These are phyloP conservation scores for Schizotus pectinicornis DNA, from an alignment of 2,888 invertebrate species.

Conservation along the genomic window DNA sequence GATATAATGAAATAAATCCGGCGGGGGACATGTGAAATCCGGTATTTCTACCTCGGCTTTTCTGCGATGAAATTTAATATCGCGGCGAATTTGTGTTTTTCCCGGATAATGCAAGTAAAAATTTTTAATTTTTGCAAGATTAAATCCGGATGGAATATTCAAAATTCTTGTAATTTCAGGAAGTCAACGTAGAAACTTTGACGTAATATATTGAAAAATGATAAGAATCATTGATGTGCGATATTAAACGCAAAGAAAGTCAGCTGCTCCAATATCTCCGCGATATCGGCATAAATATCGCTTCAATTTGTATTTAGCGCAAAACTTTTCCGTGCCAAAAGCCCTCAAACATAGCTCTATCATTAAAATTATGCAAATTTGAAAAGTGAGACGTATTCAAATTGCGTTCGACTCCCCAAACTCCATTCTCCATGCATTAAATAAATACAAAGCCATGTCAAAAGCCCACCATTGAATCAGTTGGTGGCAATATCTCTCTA, in stretches of 20 bases:
- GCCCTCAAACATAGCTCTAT: not conserved
- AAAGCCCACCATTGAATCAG: conserved; percentile 37
- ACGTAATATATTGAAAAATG: conserved; percentile 31
- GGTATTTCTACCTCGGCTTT: too few relatives aligned
- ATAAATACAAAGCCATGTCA: conserved; percentile 43
- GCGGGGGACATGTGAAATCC: not conserved
- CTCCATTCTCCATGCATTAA: conserved; percentile 41
- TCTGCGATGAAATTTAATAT: not conserved
- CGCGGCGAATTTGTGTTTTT: not conserved
- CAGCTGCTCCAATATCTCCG: not conserved
- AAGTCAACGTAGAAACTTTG: conserved; percentile 14
- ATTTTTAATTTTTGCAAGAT: conserved; percentile 11
- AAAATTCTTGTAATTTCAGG: conserved; percentile 13
- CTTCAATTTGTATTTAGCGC: conserved; percentile 2
- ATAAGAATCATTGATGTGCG: conserved; percentile 27
- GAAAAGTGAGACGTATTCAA: conserved; percentile 3
- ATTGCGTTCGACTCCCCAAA: conserved; percentile 27
- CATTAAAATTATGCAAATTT: conserved; percentile 16
- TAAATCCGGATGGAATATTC: conserved; percentile 18
- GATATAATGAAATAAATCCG: not conserved
- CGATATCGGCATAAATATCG: conserved; percentile 10
- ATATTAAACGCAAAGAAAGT: conserved; percentile 22
- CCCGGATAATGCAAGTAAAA: not conserved
- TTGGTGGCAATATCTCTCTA: conserved; percentile 31
- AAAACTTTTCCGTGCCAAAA: too few relatives aligned